Conservation (phyloP, 2,888 invertebrate genomes). For the Polylopha cassiicola region DNA sequence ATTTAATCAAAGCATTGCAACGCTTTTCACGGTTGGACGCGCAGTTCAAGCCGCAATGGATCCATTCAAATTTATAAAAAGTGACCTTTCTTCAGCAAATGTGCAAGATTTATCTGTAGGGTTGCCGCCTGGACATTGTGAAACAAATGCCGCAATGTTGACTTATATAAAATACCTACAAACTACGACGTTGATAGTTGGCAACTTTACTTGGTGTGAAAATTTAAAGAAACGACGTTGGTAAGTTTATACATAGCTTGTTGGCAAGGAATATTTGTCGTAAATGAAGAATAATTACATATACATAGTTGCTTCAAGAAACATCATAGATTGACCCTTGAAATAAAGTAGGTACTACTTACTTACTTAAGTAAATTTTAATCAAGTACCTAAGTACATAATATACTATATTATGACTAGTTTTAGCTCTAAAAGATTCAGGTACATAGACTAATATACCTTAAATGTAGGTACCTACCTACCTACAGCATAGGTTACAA, state of each 20-base stretch:
- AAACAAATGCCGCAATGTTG: conserved; percentile 54
- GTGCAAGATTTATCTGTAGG: conserved; percentile 24
- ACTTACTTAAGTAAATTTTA: no score
- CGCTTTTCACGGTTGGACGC: conserved; percentile 11
- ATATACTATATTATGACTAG: no score
- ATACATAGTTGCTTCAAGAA: no score
- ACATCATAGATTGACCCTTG: no score
- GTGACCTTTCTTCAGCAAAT: conserved; percentile 19
- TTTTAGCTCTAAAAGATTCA: no score
- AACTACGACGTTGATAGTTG: conserved; percentile 2
- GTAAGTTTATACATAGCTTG: no score
- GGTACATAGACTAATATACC: no score
- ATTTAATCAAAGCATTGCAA: conserved; percentile 16
- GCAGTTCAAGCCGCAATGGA: conserved; percentile 6
- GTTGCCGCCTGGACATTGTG: conserved; percentile 44
- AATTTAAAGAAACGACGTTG: no score
- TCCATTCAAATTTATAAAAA: conserved; percentile 13
- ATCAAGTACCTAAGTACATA: no score
- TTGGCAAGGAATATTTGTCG: conserved; percentile 7
- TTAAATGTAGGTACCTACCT: no score
- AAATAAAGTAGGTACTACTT: no score
- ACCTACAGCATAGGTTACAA: no score
- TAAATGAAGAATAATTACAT: not conserved
- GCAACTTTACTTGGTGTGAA: not conserved
- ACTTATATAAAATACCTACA: conserved; percentile 68